Evolutionary conservation across 2,888 invertebrate species (phyloP), one percentile per base, ranked within the genome.

Genomic region (Tetragonisca angustula): DNA sequence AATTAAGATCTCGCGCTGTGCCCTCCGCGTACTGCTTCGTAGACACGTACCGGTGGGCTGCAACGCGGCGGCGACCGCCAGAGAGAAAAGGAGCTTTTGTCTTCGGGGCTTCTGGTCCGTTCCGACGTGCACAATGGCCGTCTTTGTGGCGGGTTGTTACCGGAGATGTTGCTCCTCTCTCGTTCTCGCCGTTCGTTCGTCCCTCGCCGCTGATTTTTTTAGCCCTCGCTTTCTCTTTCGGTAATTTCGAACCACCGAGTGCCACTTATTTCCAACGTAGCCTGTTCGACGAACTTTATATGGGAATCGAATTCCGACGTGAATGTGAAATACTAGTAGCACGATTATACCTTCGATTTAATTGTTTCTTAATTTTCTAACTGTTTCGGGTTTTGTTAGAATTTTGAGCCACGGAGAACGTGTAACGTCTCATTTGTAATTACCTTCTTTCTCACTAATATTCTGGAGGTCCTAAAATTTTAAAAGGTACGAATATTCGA

Each of bases 1-100:
- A 92, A 92, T 93, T 91, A 91, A 92, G 88, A 90, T 92, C 86
- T 89, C 83, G 81, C 75, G 81, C 75, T 64, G 79, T 64, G 79
- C 74, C 78, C 81, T 79, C 84, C 71, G 9, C 15, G 0, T 43
- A 43, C 43, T 11, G 73, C 78, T 76, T 4, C 67, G 83, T 82
- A 87, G 86, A 85, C 84, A 83, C 83, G 85, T 85, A 83, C 77
- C 82, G 13, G 71, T 72, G 81, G 71, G 71, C 79, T 80, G 82
- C 78, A 81, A 80, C 77, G 70, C 56, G 76, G 61, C 62, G 49
- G 72, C 64, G 65, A 68, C 73, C 56, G 56, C 43, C 43, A 9
- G 9, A 68, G 72, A 76, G 79, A 86, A 81, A 79, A 86, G 84
- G 83, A 88, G 88, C 91, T 91, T 91, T 91, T 91, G 91, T 91